These are phyloP conservation scores for Pherbina coryleti DNA, from an alignment of 2,888 invertebrate genomes.

Conservation along the genomic window DNA sequence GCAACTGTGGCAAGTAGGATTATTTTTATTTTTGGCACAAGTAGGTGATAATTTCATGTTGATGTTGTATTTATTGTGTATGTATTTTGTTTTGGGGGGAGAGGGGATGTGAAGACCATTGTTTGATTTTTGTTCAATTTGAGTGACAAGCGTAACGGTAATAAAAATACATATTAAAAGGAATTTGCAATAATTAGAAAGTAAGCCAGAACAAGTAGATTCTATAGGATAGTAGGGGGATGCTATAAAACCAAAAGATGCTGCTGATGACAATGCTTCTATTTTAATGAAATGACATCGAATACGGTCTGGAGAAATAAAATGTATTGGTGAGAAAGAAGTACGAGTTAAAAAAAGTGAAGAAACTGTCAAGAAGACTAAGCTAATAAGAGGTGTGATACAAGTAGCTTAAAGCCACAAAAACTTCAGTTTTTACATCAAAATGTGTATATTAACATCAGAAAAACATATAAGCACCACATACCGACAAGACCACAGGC, in stretches of 20 bases:
- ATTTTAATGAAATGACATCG: neutral
- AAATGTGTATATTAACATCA: too few species aligned
- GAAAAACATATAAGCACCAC: too few species aligned
- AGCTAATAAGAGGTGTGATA: too few species aligned
- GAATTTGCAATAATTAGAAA: slow-evolving; percentile 38
- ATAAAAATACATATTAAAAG: slow-evolving; percentile 34
- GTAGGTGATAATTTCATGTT: slow-evolving; percentile 30
- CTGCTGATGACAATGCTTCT: too few species aligned
- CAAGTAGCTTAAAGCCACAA: too few species aligned
- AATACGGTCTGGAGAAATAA: neutral
- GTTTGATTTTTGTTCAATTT: slow-evolving; percentile 24
- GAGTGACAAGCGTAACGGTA: slow-evolving; percentile 33
- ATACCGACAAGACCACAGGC: too few species aligned
- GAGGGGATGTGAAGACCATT: neutral
- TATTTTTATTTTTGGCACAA: slow-evolving; percentile 14
- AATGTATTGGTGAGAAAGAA: neutral
- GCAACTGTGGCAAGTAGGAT: slow-evolving; percentile 4
- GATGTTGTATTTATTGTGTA: neutral
- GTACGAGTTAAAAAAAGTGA: neutral
- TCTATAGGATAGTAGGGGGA: neutral
- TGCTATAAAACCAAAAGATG: neutral
- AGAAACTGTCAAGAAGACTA: too few species aligned
- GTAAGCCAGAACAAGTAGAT: neutral
- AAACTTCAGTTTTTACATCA: too few species aligned
- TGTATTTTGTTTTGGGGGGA: neutral